phyloP scores from a whole-genome alignment of 2,888 invertebrate species.

The Caradrina kadenii region DNA sequence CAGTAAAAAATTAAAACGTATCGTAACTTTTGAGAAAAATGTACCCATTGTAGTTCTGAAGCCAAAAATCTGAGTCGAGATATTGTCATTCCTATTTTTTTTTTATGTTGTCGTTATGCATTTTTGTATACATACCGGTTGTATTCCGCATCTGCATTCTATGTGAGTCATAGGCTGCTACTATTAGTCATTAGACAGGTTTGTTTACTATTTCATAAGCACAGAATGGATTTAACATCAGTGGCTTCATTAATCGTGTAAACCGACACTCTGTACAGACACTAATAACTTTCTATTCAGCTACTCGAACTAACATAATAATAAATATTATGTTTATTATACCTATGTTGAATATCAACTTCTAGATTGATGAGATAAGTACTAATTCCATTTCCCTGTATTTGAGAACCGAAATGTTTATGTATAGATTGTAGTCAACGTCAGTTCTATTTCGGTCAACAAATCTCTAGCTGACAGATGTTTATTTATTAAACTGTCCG shows the following conservation, averaged over 20 bases:
- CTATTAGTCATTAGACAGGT: conserved; percentile 73
- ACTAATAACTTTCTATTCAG: conserved; percentile 39
- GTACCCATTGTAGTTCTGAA: background rate
- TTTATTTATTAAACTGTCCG: conserved; percentile 69
- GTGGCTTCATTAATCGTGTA: conserved; percentile 55
- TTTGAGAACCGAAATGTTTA: conserved; percentile 15
- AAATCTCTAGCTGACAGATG: conserved; percentile 68
- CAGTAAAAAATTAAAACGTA: background rate
- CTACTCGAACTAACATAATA: conserved; percentile 18
- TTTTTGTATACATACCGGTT: conserved; percentile 11
- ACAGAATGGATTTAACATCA: conserved; percentile 74
- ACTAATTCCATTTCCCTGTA: conserved; percentile 6
- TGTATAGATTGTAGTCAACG: conserved; percentile 15
- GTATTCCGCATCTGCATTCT: conserved; percentile 54
- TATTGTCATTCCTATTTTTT: background rate
- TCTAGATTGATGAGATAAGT: conserved; percentile 17
- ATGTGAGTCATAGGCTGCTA: conserved; percentile 72
- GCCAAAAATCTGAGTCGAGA: background rate
- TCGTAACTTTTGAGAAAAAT: background rate
- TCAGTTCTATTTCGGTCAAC: conserved; percentile 61
- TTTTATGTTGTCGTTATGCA: conserved; percentile 1
- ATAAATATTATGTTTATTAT: conserved; percentile 23
- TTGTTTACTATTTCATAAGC: conserved; percentile 79
- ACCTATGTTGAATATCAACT: conserved; percentile 16
- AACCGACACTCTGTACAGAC: conserved; percentile 34